A percentile compares a stretch with the other conserved stretches of the same genome.
Evolutionary conservation across 2,888 invertebrate species (phyloP).

Genomic region (Hirtodrosophila cameraria): DNA sequence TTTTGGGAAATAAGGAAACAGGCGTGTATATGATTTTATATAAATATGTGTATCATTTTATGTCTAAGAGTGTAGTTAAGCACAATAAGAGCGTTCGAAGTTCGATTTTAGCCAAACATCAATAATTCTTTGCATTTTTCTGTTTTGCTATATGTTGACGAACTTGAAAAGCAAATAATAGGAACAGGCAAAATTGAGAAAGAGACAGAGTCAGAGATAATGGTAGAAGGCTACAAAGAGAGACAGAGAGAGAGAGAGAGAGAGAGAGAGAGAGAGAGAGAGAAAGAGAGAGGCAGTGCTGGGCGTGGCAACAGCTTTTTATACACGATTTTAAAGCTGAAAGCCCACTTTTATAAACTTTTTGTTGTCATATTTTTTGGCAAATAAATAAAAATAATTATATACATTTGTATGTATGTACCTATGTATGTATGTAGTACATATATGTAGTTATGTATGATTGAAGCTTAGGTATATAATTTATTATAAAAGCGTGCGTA

Average conservation of each 20-base stretch:
- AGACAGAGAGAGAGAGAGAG: conserved; percentile 3
- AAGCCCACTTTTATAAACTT: conserved; percentile 36
- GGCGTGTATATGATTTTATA: too few species aligned
- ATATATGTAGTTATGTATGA: conserved; percentile 11
- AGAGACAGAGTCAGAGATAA: conserved; percentile 9
- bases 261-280: conserved; percentile 3
- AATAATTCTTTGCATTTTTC: conserved; percentile 4
- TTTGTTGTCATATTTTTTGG: conserved; percentile 60
- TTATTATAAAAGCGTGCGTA: conserved; percentile 74
- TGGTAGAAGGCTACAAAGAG: neutral
- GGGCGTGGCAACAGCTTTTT: conserved; percentile 44
- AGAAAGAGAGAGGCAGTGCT: conserved; percentile 8
- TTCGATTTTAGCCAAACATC: neutral
- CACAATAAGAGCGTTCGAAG: conserved; percentile 17
- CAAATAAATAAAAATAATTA: too few species aligned
- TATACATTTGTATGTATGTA: conserved; percentile 48
- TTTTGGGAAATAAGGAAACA: too few species aligned
- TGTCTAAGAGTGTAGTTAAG: neutral
- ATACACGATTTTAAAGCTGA: conserved; percentile 44
- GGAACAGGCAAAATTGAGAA: conserved; percentile 8
- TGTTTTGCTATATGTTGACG: conserved; percentile 42
- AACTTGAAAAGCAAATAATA: conserved; percentile 50
- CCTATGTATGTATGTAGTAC: conserved; percentile 5
- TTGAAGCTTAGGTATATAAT: conserved; percentile 53
- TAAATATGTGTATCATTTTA: too few species aligned